Conservation (phyloP, 2,113 vertebrate genomes). For the Amia ocellicauda region DNA sequence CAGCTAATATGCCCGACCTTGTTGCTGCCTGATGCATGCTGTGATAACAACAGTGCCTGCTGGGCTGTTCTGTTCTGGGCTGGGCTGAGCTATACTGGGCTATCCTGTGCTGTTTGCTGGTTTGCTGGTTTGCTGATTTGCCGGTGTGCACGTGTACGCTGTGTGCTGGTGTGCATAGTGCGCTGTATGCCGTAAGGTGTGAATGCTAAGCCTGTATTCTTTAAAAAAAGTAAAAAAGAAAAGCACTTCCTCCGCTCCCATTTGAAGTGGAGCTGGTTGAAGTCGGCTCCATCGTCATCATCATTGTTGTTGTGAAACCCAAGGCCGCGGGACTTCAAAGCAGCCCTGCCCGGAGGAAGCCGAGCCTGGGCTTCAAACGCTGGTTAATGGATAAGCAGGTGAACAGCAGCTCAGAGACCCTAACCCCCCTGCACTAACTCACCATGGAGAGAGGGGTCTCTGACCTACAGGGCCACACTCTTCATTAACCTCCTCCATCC, state of each 20-base stretch:
- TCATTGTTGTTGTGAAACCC: neutral
- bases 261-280: neutral
- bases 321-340: constrained; percentile 43
- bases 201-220: too few species aligned
- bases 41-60: neutral
- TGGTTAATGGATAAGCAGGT: constrained; percentile 57
- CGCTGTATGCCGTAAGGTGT: too few species aligned
- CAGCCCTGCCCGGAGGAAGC: constrained; percentile 23
- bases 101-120: too few species aligned
- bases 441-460: constrained; percentile 31
- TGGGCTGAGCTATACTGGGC: too few species aligned
- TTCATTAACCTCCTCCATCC: neutral
- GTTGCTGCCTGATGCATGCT: neutral
- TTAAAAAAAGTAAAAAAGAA: neutral
- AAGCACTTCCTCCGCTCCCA: too few species aligned
- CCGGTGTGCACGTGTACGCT: too few species aligned
- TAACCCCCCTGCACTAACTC: constrained; percentile 27
- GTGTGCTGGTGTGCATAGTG: too few species aligned
- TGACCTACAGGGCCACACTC: neutral
- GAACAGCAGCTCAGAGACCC: constrained; percentile 35
- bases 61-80: neutral
- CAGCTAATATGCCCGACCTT: too few species aligned
- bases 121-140: too few species aligned
- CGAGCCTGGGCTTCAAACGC: constrained; percentile 37
- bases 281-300: neutral